These are phyloP conservation scores for Brachymystax lenok DNA, from an alignment of 2,797 vertebrate genomes.

Conservation along the genomic window DNA sequence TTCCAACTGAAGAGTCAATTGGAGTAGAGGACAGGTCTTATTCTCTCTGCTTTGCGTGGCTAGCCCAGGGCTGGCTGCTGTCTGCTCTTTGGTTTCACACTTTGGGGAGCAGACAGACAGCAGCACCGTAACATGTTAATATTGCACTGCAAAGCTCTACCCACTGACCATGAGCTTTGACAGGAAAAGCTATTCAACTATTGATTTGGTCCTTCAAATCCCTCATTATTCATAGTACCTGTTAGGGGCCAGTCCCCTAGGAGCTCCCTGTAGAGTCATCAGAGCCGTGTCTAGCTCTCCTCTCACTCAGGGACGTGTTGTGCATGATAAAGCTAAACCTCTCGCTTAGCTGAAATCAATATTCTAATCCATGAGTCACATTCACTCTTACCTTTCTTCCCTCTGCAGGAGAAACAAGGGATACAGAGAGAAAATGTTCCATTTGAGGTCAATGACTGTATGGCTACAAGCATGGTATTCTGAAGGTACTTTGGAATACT, in stretches of 20 bases:
- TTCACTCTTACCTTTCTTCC: constrained; percentile 34
- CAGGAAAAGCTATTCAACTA: constrained; percentile 55
- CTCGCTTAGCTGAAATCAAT: constrained; percentile 63
- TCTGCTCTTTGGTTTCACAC: constrained; percentile 27
- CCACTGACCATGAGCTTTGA: constrained; percentile 34
- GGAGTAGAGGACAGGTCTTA: constrained; percentile 17
- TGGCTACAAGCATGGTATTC: constrained; percentile 28
- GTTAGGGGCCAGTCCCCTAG: constrained; percentile 44
- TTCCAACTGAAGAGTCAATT: constrained; percentile 28
- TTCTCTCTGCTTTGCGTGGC: constrained; percentile 16
- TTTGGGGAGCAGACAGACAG: constrained; percentile 37
- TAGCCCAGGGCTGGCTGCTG: constrained; percentile 37
- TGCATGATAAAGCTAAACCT: constrained; percentile 61
- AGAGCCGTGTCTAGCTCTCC: constrained; percentile 34
- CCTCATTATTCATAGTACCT: constrained; percentile 62
- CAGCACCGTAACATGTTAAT: constrained; percentile 55
- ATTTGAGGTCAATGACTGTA: constrained; percentile 18
- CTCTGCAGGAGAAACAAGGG: constrained; percentile 39
- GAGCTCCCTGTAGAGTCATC: constrained; percentile 35
- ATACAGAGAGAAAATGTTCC: constrained; percentile 35
- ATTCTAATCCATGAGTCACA: constrained; percentile 64
- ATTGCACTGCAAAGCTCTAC: constrained; percentile 34
- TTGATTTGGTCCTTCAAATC: constrained; percentile 58
- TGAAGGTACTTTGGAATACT: neutral
- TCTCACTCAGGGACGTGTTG: constrained; percentile 32